Conservation (phyloP, 2,113 vertebrate genomes). For the Ammospiza nelsoni region DNA sequence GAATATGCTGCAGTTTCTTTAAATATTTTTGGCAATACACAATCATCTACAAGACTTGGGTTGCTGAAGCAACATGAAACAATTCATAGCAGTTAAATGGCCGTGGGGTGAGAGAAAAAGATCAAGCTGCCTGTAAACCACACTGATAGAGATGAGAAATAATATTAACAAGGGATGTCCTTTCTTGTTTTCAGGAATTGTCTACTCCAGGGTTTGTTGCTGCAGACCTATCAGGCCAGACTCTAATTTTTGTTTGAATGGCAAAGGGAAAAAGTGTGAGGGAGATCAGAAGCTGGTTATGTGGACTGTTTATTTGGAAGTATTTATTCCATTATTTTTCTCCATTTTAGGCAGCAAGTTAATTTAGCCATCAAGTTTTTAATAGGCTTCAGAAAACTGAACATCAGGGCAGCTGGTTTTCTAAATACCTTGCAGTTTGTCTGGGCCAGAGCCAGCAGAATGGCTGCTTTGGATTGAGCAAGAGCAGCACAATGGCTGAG, state of each 20-base stretch:
- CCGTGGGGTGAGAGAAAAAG: neutral
- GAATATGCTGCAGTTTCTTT: neutral
- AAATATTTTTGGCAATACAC: neutral
- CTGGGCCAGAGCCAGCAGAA: neutral
- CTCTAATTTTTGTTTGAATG: neutral
- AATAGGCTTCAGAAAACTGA: neutral
- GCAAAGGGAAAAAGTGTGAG: neutral
- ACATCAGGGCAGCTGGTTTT: neutral
- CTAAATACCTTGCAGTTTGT: neutral
- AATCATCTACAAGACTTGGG: neutral
- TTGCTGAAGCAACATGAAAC: neutral
- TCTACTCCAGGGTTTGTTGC: neutral
- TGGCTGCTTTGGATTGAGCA: neutral
- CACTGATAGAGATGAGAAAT: neutral
- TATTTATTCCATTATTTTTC: neutral
- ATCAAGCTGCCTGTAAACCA: neutral
- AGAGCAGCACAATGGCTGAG: neutral
- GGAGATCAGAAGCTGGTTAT: neutral
- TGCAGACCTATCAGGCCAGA: neutral
- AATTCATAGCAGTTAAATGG: neutral
- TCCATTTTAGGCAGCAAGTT: neutral
- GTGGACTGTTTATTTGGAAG: neutral
- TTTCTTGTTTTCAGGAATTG: neutral
- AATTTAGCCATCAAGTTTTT: neutral
- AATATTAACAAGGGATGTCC: neutral